Evolutionary conservation across 1,140 invertebrate species (phyloP), one percentile per base, ranked within the genome.

Genomic region (Sinella curviseta): DNA sequence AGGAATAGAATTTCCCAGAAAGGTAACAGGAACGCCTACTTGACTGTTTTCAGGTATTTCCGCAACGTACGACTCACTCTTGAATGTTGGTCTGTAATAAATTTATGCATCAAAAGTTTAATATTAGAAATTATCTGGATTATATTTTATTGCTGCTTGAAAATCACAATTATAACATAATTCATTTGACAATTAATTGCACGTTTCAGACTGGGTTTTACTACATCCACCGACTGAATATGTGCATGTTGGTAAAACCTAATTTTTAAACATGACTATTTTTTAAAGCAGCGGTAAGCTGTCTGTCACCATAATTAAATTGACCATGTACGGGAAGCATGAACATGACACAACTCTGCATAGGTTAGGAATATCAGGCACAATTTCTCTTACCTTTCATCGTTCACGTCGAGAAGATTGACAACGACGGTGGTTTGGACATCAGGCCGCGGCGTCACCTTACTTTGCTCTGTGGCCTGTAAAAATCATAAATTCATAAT

Each of bases 21-120:
- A 83, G 1, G 83, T 83, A 17, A 83, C 89, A 0, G 96, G 95
- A 2, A 95, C 96, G 84, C 95, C 96, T 78, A 91, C 90, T 83
- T 95, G 95, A 67, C 95, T 92, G 88, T 97, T 97, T 88, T 98
- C 97, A 57, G 94, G 91, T 36, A 99, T 92, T 88, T 97, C 95
- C 34, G 94, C 95, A 24, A 93, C 88, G 87, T 98, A 98, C 77
- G 89, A 86, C 0, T 88, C 83, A 84, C 92, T 94, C 54, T 92
- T 89, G 86, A 98, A 99, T 54, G 88, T 91, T 8, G 97, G 96
- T 92, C 88, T 77, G 24, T 1, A 39, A 26, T 30, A 24, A 20
- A 76, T n/a, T n/a, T n/a, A n/a, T n/a, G n/a, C n/a, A n/a, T n/a
- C n/a, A 70, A n/a, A n/a, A n/a, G n/a, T n/a, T n/a, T n/a, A n/a